Base-by-base conservation (phyloP, 1,140 invertebrate genomes). In the Pseudomyrmex pallidus region DNA sequence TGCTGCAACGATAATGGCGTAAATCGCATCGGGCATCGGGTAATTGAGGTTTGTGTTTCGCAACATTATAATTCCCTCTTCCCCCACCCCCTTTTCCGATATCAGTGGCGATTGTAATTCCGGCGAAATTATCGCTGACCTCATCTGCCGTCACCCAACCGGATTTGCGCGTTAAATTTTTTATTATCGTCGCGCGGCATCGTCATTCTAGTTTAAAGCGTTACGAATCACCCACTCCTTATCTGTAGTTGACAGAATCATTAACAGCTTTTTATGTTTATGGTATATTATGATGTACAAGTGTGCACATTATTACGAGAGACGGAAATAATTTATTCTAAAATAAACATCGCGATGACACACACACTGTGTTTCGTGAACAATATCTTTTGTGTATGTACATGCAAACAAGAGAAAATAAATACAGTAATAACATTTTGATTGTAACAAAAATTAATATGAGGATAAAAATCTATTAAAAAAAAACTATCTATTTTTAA, bases 11-110 rank as follows among this genome's bases (percentile, higher is more conserved):
- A 63, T 82, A 80, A 88, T 85, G 83, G 73, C 63, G 78, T 85
- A 74, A 87, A 88, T 87, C 74, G 22, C 52, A 64, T 72, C 35
- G 64, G 61, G 22, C 52, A 64, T 72, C 50, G 72, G 56, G 83
- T 74, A 87, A 83, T 85, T 83, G 87, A 70, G 78, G 54, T 85
- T 87, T 85, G 62, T 78, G 83, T 87, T 83, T 82, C 50, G 35
- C 35, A 17, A 46, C 73, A 50, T 76, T 74, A 78, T 77, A 22
- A 35, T 35, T 0, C 35, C 5, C 35, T 35, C 35, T 35, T 7
- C 35, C 35, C 35, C 25, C 35, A 7, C 35, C 5, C 5, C 5
- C 35, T 35, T 35, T 35, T 35, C 48, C 76, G 82, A 66, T 82
- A 82, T 82, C 54, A 59, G 5, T 15, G 52, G 22, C 59, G 35